Percentiles rank a stretch among this genome's conserved stretches.
These are phyloP conservation scores for Shinisaurus crocodilurus DNA, from an alignment of 2,113 vertebrate species.

Conservation along the genomic window DNA sequence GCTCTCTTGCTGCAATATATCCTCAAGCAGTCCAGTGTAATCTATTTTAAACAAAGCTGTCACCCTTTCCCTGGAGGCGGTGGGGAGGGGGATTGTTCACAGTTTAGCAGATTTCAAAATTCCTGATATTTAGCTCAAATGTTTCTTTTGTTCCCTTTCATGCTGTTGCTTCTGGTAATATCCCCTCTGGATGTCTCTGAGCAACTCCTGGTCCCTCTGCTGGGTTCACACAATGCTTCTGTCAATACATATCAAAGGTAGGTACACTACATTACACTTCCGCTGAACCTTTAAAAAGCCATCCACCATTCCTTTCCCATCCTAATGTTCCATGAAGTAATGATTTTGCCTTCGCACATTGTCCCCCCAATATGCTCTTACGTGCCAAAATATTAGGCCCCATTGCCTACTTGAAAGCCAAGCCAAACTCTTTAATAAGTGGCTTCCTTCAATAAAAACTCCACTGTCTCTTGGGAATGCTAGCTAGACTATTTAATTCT, in stretches of 20 bases:
- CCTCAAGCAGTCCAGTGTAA: not conserved
- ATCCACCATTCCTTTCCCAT: not conserved
- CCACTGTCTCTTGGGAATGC: not conserved
- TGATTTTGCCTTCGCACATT: not conserved
- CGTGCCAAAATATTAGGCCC: not conserved
- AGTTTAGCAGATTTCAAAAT: conserved; percentile 33
- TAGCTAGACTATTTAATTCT: conserved; percentile 14
- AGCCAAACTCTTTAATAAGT: conserved; percentile 13
- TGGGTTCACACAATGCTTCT: not conserved
- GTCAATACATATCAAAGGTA: not conserved
- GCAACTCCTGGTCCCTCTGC: not conserved
- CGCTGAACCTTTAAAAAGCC: conserved; percentile 18
- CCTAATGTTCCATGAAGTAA: conserved; percentile 18
- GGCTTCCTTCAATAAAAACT: conserved; percentile 16
- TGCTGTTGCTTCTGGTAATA: not conserved
- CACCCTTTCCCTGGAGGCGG: not conserved
- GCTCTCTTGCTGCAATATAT: not conserved
- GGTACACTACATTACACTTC: not conserved
- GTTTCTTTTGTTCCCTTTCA: conserved; percentile 5
- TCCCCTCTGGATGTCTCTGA: not conserved
- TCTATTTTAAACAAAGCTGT: not conserved
- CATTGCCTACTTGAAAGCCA: conserved; percentile 28
- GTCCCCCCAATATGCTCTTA: conserved; percentile 11
- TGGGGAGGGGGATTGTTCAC: not conserved
- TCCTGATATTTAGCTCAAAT: not conserved